Percentiles rank a stretch among this genome's conserved stretches.
Evolutionary conservation across 1,140 invertebrate species (phyloP).

Genomic region (Melipona quadrifasciata): DNA sequence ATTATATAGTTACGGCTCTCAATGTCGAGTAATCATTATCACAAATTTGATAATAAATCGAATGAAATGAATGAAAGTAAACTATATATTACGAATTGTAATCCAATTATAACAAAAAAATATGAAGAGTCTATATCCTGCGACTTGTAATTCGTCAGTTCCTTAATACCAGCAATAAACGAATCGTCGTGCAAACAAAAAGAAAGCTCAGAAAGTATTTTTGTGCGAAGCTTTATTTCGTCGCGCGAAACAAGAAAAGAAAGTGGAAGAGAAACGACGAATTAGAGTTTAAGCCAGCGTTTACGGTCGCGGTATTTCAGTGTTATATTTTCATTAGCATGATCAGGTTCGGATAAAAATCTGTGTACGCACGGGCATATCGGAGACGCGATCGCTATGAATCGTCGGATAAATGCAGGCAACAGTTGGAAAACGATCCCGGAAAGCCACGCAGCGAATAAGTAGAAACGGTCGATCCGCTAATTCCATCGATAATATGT

Average conservation of each 20-base stretch:
- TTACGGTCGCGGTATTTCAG: not conserved
- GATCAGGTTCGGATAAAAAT: not conserved
- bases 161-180: not conserved
- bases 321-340: constrained; percentile 17
- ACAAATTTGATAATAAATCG: not conserved
- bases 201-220: not conserved
- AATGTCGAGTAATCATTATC: too few relatives aligned
- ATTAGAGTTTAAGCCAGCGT: not conserved
- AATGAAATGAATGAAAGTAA: not conserved
- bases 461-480: not conserved
- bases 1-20: too few relatives aligned
- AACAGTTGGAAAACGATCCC: not conserved
- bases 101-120: not conserved
- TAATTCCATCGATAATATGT: not conserved
- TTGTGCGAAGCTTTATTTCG: not conserved
- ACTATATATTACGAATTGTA: not conserved
- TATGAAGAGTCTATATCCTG: not conserved
- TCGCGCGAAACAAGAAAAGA: not conserved
- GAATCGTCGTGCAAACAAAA: not conserved
- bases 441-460: not conserved
- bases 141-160: not conserved
- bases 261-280: not conserved
- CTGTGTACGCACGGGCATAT: not conserved
- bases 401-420: not conserved
- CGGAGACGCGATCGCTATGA: not conserved